These are phyloP conservation scores for Neoascia interrupta DNA, from an alignment of 2,888 invertebrate species.

Conservation along the genomic window DNA sequence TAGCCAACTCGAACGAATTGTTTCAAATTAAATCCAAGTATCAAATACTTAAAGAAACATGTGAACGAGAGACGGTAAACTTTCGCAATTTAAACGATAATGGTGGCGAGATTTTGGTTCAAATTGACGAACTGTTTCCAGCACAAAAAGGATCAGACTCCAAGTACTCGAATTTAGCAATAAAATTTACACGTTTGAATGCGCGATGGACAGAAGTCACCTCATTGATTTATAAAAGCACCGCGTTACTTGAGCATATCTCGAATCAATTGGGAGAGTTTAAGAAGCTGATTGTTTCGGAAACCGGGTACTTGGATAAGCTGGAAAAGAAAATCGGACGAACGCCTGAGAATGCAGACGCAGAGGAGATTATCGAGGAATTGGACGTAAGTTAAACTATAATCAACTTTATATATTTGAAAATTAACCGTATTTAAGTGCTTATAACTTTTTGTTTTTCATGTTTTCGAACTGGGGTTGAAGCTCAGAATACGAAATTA, in stretches of 20 bases:
- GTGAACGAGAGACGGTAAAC: constrained; percentile 84
- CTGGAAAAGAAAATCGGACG: constrained; percentile 87
- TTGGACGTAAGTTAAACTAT: constrained; percentile 86
- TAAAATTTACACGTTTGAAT: constrained; percentile 85
- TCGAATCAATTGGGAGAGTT: constrained; percentile 89
- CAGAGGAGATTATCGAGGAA: constrained; percentile 95
- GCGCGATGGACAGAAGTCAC: constrained; percentile 87
- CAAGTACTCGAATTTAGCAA: constrained; percentile 83
- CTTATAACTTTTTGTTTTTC: no score
- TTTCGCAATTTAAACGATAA: constrained; percentile 86
- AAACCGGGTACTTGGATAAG: constrained; percentile 88
- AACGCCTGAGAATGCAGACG: constrained; percentile 88
- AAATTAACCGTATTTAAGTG: no score
- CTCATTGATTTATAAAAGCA: constrained; percentile 85
- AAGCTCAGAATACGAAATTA: no score
- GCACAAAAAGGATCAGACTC: constrained; percentile 73
- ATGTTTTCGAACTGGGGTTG: no score
- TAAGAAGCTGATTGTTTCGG: constrained; percentile 87
- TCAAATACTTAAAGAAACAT: constrained; percentile 86
- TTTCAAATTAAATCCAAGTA: constrained; percentile 87
- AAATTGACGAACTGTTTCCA: constrained; percentile 80
- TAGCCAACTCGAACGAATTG: constrained; percentile 85
- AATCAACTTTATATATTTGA: no score
- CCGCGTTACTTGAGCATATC: constrained; percentile 86
- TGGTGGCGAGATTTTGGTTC: constrained; percentile 84